Base-by-base conservation (phyloP, 2,888 invertebrate species). In the Crematogaster levior region DNA sequence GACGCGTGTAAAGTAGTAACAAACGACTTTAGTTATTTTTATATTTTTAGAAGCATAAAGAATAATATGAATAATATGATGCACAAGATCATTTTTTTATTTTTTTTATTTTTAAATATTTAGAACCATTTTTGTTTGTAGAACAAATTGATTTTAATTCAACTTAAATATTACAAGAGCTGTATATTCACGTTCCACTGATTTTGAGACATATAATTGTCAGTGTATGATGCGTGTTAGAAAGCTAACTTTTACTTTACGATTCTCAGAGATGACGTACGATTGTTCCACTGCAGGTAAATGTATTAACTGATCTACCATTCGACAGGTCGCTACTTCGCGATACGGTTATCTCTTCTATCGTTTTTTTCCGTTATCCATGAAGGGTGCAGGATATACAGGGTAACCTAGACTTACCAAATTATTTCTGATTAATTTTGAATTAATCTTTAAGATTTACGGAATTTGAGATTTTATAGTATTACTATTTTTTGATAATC, bases 211-310 rank as follows among this genome's bases (percentile, higher is more conserved):
- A 74, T 74, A 46, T 63, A 46, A 21, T 46, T 12, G 43, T 21
- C 18, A 15, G 24, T 40, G 56, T 24, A 18, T 12, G 48, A 48
- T 48, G 27, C 68, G 18, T 53, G 24, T 21, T 37, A 48, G 46
- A 46, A 61, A 34, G 34, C 18, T 74, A 74, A 63, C 46, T 74
- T 61, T 74, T 74, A 74, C 40, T 63, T 63, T 24, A 63, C 37
- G 37, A 61, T 24, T 74, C 34, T 24, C 46, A 7, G 21, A 43
- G 73, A 73, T 73, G 73, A 73, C 73, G 51, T 60, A 60, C 60
- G 48, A 74, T 65, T 74, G 65, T 74, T 74, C 34, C 24, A 34
- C 34, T 30, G 48, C 48, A 63, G 63, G 74, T 74, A 74, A 74
- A 74, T 63, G 74, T 74, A n/a, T n/a, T 48, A 63, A 65, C 10